Evolutionary conservation across 2,888 invertebrate species (phyloP).

Genomic region (Andrena marginata): DNA sequence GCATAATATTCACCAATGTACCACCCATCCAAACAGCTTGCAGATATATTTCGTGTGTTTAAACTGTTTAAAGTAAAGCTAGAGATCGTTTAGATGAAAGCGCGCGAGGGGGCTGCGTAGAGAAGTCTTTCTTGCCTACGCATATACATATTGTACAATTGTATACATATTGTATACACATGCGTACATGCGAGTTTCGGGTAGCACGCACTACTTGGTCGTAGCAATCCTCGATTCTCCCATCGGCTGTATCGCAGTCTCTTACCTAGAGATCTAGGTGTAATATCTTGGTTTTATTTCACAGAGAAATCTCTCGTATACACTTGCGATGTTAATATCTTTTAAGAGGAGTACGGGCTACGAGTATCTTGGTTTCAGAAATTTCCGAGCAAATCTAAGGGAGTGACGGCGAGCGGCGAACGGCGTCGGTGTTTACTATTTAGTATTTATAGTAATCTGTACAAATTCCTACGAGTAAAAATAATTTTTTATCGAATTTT

Average conservation of each 20-base stretch:
- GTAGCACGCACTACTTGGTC: constrained; percentile 8
- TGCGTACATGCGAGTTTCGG: background rate
- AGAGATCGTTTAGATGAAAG: constrained; percentile 45
- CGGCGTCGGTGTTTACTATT: too few relatives aligned
- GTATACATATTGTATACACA: too few relatives aligned
- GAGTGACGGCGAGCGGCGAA: too few relatives aligned
- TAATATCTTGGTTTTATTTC: constrained; percentile 29
- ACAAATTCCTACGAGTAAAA: constrained; percentile 24
- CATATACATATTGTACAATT: background rate
- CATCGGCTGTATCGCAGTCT: constrained; percentile 30
- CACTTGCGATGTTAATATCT: constrained; percentile 8
- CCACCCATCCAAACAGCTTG: constrained; percentile 57
- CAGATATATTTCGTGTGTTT: constrained; percentile 53
- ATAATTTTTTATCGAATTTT: constrained; percentile 37
- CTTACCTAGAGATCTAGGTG: background rate
- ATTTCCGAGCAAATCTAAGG: constrained; percentile 6
- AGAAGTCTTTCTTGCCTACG: constrained; percentile 12
- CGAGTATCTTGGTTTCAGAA: constrained; percentile 11
- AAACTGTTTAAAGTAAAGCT: constrained; percentile 25
- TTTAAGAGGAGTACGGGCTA: background rate
- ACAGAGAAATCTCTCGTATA: constrained; percentile 7
- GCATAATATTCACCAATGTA: constrained; percentile 53
- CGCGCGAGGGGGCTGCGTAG: constrained; percentile 29
- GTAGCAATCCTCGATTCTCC: constrained; percentile 35
- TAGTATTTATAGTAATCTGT: constrained; percentile 12